phyloP scores from a whole-genome alignment of 2,888 invertebrate species.

The Eupithecia vulgata region DNA sequence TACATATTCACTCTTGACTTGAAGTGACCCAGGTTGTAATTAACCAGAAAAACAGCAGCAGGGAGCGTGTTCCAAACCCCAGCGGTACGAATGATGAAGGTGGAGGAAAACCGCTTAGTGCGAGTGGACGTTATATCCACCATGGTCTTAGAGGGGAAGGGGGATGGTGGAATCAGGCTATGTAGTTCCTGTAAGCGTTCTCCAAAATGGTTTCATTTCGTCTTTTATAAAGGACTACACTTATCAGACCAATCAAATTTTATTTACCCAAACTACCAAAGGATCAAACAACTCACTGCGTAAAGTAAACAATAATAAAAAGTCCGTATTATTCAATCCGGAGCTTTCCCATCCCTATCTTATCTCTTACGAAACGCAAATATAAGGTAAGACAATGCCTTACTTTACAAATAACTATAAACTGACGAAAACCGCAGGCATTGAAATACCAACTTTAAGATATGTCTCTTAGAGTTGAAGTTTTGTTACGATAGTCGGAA shows the following conservation, averaged over 20 bases:
- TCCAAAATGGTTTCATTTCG: too few relatives aligned
- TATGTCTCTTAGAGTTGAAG: constrained; percentile 38
- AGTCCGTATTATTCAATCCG: constrained; percentile 49
- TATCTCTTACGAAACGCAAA: constrained; percentile 75
- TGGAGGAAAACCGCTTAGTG: too few relatives aligned
- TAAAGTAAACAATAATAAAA: constrained; percentile 63
- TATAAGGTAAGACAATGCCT: constrained; percentile 73
- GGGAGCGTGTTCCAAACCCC: too few relatives aligned
- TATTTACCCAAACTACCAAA: constrained; percentile 42
- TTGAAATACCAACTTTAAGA: constrained; percentile 47
- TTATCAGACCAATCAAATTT: constrained; percentile 23
- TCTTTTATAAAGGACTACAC: constrained; percentile 13
- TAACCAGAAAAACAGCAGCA: too few relatives aligned
- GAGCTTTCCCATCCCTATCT: constrained; percentile 66
- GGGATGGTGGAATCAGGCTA: too few relatives aligned
- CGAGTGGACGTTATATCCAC: too few relatives aligned
- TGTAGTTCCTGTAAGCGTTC: too few relatives aligned
- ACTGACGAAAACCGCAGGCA: constrained; percentile 50
- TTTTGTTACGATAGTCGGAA: constrained; percentile 41
- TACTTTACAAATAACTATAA: constrained; percentile 75
- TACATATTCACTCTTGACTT: too few relatives aligned
- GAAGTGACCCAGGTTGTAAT: too few relatives aligned
- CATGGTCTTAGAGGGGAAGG: too few relatives aligned
- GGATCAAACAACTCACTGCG: constrained; percentile 62
- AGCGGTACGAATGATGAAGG: too few relatives aligned